A percentile compares a stretch with the other conserved stretches of the same genome.
Evolutionary conservation across 1,140 invertebrate genomes (phyloP).

Genomic region (Drosophila asahinai): DNA sequence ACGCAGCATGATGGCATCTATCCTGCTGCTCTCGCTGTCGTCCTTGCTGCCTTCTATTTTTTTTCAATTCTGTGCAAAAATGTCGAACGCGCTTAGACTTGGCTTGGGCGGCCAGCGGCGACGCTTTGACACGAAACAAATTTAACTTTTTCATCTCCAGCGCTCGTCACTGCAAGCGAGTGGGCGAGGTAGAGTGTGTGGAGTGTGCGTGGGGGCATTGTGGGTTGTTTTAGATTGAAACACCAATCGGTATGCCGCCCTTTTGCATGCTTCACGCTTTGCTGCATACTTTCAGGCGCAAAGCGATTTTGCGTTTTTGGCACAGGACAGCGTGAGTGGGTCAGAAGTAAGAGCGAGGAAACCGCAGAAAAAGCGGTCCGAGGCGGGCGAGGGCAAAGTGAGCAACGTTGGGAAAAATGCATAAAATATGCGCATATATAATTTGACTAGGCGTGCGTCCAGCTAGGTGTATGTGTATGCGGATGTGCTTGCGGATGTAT

Average conservation of each 20-base stretch:
- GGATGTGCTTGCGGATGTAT: slow-evolving; percentile 30
- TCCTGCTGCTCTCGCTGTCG: slow-evolving; percentile 31
- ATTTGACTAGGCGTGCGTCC: slow-evolving; percentile 77
- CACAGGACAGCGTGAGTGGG: slow-evolving; percentile 43
- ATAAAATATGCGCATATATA: slow-evolving; percentile 82
- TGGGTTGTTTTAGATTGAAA: slow-evolving; percentile 32
- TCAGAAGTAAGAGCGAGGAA: slow-evolving; percentile 27
- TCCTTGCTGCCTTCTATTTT: slow-evolving; percentile 37
- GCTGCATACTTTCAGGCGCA: slow-evolving; percentile 81
- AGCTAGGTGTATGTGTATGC: slow-evolving; percentile 42
- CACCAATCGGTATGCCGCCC: slow-evolving; percentile 64
- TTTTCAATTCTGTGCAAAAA: slow-evolving; percentile 78
- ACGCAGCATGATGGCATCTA: slow-evolving; percentile 55
- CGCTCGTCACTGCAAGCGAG: slow-evolving; percentile 44
- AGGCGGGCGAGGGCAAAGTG: slow-evolving; percentile 39
- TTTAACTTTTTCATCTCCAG: slow-evolving; percentile 82
- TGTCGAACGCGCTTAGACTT: slow-evolving; percentile 79
- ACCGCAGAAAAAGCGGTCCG: slow-evolving; percentile 23
- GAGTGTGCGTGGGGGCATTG: not conserved
- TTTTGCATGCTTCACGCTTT: slow-evolving; percentile 75
- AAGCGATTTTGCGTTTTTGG: slow-evolving; percentile 79
- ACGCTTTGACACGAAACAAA: slow-evolving; percentile 83
- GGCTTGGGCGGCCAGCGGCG: slow-evolving; percentile 59
- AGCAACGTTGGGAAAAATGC: slow-evolving; percentile 73
- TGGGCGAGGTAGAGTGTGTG: not conserved